Evolutionary conservation across 2,888 invertebrate species (phyloP).

Genomic region (Tetropium fuscum): DNA sequence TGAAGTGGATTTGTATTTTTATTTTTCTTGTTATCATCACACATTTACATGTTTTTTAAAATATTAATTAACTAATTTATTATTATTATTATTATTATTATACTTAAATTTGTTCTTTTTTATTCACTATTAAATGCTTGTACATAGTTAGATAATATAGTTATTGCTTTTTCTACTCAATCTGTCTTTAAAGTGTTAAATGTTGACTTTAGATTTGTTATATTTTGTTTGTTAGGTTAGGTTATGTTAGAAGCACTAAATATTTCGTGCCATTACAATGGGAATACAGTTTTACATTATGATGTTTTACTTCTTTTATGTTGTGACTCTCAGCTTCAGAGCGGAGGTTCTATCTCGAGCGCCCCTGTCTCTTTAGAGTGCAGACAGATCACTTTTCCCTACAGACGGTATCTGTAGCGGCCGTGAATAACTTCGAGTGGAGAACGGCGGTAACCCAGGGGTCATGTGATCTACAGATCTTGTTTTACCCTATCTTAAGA

Average conservation of each 20-base stretch:
- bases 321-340: too few relatives aligned
- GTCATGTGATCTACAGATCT: too few relatives aligned
- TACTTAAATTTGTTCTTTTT: conserved; percentile 12
- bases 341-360: too few relatives aligned
- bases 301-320: conserved; percentile 5
- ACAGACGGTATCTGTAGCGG: too few relatives aligned
- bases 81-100: conserved; percentile 18
- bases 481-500: too few relatives aligned
- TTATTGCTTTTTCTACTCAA: conserved; percentile 14
- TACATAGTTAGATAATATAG: conserved; percentile 23
- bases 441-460: too few relatives aligned
- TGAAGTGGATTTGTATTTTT: neutral
- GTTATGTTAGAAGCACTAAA: conserved; percentile 13
- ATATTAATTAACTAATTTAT: conserved; percentile 30
- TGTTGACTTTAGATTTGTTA: conserved; percentile 20
- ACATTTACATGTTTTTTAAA: conserved; percentile 16
- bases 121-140: conserved; percentile 15
- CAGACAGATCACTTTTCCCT: too few relatives aligned
- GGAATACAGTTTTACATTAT: conserved; percentile 9
- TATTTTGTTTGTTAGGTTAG: too few relatives aligned
- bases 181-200: conserved; percentile 7
- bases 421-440: too few relatives aligned
- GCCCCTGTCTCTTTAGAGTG: too few relatives aligned
- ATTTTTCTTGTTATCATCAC: conserved; percentile 16
- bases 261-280: conserved; percentile 21